Evolutionary conservation across 2,888 invertebrate genomes (phyloP).

Genomic region (Furcula furcula): DNA sequence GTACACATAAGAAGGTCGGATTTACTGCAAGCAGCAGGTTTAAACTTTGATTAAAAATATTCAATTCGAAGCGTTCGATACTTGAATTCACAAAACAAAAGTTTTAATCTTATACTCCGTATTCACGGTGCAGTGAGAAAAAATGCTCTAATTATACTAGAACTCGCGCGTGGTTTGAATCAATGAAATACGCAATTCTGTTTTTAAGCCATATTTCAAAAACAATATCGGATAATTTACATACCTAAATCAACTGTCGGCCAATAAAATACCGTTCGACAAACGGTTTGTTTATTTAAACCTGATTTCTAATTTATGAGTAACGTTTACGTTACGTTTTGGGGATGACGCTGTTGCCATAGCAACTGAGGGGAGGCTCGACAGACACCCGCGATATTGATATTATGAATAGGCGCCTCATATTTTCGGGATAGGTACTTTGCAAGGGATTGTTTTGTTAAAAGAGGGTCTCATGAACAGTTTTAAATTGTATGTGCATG

Average conservation of each 20-base stretch:
- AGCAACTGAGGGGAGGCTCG: slow-evolving; percentile 52
- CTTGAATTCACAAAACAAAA: no score
- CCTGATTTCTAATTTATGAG: slow-evolving; percentile 28
- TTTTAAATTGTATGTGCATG: not conserved
- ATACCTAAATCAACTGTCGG: slow-evolving; percentile 25
- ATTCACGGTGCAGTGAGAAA: no score
- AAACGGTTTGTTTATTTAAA: slow-evolving; percentile 20
- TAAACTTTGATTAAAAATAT: no score
- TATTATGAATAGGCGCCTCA: slow-evolving; percentile 40
- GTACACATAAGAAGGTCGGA: no score
- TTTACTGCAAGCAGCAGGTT: no score
- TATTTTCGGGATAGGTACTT: slow-evolving; percentile 29
- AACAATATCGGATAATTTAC: no score
- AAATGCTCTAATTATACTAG: no score
- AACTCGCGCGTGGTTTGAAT: no score
- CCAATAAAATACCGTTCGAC: slow-evolving; percentile 19
- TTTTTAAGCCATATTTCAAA: no score
- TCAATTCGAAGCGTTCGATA: no score
- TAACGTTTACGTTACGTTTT: slow-evolving; percentile 26
- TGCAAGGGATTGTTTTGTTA: slow-evolving; percentile 28
- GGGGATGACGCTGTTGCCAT: slow-evolving; percentile 47
- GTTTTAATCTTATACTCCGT: no score
- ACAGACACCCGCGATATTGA: slow-evolving; percentile 40
- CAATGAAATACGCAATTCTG: no score
- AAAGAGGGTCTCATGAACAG: slow-evolving; percentile 8